A percentile compares a stretch with the other conserved stretches of the same genome.
These are phyloP conservation scores for Lutra lutra DNA, from an alignment of 2,797 vertebrate species.

Conservation along the genomic window DNA sequence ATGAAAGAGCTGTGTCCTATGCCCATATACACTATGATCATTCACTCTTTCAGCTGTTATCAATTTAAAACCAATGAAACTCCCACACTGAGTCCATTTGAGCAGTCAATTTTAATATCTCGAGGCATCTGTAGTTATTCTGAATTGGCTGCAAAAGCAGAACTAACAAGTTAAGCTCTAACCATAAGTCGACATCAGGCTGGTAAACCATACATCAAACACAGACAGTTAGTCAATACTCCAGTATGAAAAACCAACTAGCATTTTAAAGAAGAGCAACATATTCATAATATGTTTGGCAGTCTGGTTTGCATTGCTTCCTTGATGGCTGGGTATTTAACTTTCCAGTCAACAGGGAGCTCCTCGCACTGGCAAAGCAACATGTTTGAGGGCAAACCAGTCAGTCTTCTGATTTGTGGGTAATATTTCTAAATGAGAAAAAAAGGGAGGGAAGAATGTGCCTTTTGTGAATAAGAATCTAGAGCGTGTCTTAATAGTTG, in stretches of 20 bases:
- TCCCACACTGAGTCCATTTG: slow-evolving; percentile 92
- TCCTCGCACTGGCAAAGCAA: slow-evolving; percentile 12
- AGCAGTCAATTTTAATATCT: slow-evolving; percentile 96
- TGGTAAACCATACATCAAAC: slow-evolving; percentile 96
- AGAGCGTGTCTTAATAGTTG: slow-evolving; percentile 57
- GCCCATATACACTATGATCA: slow-evolving; percentile 90
- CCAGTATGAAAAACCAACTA: slow-evolving; percentile 95
- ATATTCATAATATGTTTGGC: slow-evolving; percentile 89
- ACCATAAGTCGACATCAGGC: slow-evolving; percentile 94
- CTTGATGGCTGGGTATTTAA: slow-evolving; percentile 76
- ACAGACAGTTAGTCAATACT: slow-evolving; percentile 96
- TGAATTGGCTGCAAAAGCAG: slow-evolving; percentile 94
- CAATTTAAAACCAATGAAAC: slow-evolving; percentile 93
- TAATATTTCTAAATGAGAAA: slow-evolving; percentile 61
- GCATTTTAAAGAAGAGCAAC: slow-evolving; percentile 93
- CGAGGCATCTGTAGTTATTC: slow-evolving; percentile 94
- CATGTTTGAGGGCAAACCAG: slow-evolving; percentile 35
- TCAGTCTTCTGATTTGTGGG: slow-evolving; percentile 43
- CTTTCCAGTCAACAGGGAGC: slow-evolving; percentile 76
- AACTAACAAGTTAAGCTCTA: slow-evolving; percentile 98
- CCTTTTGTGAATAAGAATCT: slow-evolving; percentile 54
- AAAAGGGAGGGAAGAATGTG: slow-evolving; percentile 18
- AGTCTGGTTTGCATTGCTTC: slow-evolving; percentile 86
- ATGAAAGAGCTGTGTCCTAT: slow-evolving; percentile 88
- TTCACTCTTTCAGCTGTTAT: slow-evolving; percentile 91